A percentile compares a stretch with the other conserved stretches of the same genome.
Conservation (phyloP, 2,888 invertebrate species). For the Drosophila peninsularis region DNA sequence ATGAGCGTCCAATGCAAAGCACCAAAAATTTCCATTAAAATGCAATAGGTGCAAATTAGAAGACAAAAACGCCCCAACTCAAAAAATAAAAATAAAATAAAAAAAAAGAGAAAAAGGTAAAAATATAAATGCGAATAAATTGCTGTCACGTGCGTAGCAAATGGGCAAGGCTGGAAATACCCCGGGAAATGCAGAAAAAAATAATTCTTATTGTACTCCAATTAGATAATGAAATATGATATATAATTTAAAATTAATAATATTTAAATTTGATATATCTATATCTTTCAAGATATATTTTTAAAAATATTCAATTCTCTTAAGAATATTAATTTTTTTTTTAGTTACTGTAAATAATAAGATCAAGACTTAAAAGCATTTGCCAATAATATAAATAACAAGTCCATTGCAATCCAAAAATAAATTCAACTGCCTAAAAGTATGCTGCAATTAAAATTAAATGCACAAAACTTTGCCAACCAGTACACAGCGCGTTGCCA, state of each 20-base stretch:
- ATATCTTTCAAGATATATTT: too few relatives aligned
- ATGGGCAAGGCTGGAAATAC: slow-evolving; percentile 2
- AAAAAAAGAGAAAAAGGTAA: slow-evolving; percentile 6
- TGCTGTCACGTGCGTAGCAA: slow-evolving; percentile 5
- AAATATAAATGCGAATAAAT: slow-evolving; percentile 37
- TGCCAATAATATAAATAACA: neutral
- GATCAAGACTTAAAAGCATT: too few relatives aligned
- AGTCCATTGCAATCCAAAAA: neutral
- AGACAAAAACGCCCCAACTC: slow-evolving; percentile 47
- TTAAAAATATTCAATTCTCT: too few relatives aligned
- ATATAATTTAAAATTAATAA: neutral
- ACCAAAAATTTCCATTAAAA: slow-evolving; percentile 72
- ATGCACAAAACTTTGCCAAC: slow-evolving; percentile 31
- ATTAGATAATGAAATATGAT: neutral
- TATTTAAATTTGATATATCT: neutral
- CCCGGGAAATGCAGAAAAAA: neutral
- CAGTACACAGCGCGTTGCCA: slow-evolving; percentile 12
- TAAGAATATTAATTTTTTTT: too few relatives aligned
- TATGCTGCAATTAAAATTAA: slow-evolving; percentile 4
- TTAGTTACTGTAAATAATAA: neutral
- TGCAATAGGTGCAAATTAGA: slow-evolving; percentile 77
- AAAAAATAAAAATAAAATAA: slow-evolving; percentile 1
- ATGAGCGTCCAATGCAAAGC: slow-evolving; percentile 77
- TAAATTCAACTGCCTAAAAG: slow-evolving; percentile 16
- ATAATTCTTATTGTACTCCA: fast-evolving